A percentile compares a stretch with the other conserved stretches of the same genome.
These are phyloP conservation scores for Lithobates sylvaticus DNA, from an alignment of 2,797 vertebrate genomes.

Conservation along the genomic window DNA sequence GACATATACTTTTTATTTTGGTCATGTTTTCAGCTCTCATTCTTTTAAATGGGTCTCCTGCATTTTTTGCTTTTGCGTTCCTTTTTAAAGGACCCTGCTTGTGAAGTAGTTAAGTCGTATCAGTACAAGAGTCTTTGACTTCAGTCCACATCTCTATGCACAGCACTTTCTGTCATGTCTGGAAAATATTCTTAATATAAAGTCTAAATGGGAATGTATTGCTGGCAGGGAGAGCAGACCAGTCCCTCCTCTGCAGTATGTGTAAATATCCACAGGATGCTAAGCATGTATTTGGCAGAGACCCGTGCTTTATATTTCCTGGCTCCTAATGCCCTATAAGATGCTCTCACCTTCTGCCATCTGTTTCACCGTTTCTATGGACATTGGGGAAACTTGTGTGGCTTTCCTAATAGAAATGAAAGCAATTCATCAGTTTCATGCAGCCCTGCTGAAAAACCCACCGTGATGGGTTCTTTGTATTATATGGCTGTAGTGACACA, in stretches of 20 bases:
- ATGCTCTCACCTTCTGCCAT: conserved; percentile 57
- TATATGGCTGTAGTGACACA: conserved; percentile 14
- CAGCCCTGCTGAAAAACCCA: background rate
- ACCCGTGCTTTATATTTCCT: conserved; percentile 30
- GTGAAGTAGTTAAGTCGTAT: background rate
- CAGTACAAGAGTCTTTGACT: background rate
- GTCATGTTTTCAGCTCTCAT: too few species aligned
- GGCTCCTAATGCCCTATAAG: conserved; percentile 57
- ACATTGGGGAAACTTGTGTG: conserved; percentile 48
- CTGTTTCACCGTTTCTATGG: conserved; percentile 55
- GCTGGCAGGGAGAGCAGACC: conserved; percentile 22
- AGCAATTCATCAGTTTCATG: background rate
- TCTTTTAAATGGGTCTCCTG: too few species aligned
- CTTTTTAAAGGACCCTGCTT: too few species aligned
- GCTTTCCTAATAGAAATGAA: conserved; percentile 27
- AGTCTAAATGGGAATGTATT: conserved; percentile 35
- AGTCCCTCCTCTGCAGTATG: conserved; percentile 44
- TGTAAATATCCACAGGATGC: conserved; percentile 58
- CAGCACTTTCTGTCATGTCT: conserved; percentile 41
- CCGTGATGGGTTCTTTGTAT: conserved; percentile 8
- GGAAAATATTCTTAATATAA: conserved; percentile 49
- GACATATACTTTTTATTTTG: too few species aligned
- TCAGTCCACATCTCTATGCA: background rate
- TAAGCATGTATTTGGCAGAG: conserved; percentile 52
- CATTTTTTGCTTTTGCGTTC: too few species aligned